These are phyloP conservation scores for Chloroclystis v-ata DNA, from an alignment of 2,888 invertebrate genomes.

Conservation along the genomic window DNA sequence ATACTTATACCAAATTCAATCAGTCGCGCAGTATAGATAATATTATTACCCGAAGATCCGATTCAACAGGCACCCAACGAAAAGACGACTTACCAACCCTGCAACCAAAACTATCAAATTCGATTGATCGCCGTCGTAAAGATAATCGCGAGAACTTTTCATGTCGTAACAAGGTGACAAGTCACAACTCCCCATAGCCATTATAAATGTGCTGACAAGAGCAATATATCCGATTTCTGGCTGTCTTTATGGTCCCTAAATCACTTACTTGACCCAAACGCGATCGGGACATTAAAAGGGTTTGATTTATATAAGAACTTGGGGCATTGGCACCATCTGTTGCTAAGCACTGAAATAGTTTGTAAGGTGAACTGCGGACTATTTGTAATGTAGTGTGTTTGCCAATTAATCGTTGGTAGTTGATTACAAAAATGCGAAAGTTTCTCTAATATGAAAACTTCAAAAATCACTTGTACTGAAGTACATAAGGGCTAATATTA, in stretches of 20 bases:
- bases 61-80: not conserved
- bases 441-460: no score
- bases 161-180: constrained; percentile 26
- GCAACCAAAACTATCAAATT: constrained; percentile 8
- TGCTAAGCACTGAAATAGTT: constrained; percentile 60
- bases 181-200: constrained; percentile 50
- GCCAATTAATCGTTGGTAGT: constrained; percentile 4
- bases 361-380: constrained; percentile 55
- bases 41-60: not conserved
- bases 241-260: constrained; percentile 69
- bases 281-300: constrained; percentile 68
- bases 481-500: no score
- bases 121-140: constrained; percentile 18
- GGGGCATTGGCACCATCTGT: constrained; percentile 72
- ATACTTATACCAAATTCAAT: no score
- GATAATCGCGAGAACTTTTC: constrained; percentile 26
- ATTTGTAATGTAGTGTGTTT: constrained; percentile 35
- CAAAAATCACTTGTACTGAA: no score
- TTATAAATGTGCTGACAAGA: constrained; percentile 61
- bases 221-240: constrained; percentile 58
- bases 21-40: no score
- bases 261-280: constrained; percentile 73
- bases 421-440: no score
- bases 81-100: no score
- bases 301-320: constrained; percentile 73